These are phyloP conservation scores for Ephestia elutella DNA, from an alignment of 1,140 invertebrate species.

Conservation along the genomic window DNA sequence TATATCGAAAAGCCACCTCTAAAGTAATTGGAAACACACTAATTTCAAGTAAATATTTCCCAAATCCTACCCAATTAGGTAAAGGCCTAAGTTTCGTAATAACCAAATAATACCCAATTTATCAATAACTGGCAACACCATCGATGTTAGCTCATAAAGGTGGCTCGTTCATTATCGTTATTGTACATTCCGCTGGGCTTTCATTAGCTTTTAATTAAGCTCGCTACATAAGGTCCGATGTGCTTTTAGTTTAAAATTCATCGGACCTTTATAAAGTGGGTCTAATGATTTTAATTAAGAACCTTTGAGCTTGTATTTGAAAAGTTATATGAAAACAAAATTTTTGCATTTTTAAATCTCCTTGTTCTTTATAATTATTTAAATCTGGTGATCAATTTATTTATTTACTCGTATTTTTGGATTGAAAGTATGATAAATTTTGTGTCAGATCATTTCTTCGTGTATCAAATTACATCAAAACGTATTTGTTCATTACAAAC, in stretches of 20 bases:
- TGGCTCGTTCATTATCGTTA: not conserved
- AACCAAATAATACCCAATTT: not conserved
- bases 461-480: too few species aligned
- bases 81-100: not conserved
- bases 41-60: not conserved
- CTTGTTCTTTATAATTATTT: too few species aligned
- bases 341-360: too few species aligned
- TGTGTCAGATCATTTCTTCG: too few species aligned
- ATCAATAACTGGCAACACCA: not conserved
- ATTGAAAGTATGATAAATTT: too few species aligned
- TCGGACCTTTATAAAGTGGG: not conserved
- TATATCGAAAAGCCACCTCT: not conserved
- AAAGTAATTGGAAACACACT: not conserved
- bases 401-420: too few species aligned
- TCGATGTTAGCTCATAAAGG: not conserved
- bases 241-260: conserved; percentile 1
- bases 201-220: conserved; percentile 5
- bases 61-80: not conserved
- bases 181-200: not conserved
- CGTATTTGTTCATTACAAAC: too few species aligned
- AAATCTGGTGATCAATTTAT: too few species aligned
- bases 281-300: not conserved
- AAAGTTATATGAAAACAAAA: too few species aligned
- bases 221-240: not conserved
- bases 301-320: too few species aligned